Conservation (phyloP, 2,113 vertebrate genomes). For the Mus pahari region DNA sequence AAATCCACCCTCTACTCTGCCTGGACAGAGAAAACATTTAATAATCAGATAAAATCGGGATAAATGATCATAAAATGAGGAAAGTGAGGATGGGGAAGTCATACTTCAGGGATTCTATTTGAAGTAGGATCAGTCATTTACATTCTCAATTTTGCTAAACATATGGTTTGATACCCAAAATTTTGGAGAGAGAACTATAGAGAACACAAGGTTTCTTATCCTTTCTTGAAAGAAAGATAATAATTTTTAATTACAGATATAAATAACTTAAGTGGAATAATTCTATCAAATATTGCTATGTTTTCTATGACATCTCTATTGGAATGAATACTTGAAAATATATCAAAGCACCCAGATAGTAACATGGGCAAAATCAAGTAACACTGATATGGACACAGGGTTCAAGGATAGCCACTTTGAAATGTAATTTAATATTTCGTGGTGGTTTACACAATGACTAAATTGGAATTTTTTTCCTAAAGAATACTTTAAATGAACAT, state of each 20-base stretch:
- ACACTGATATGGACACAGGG: background rate
- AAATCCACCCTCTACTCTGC: background rate
- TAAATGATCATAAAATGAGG: background rate
- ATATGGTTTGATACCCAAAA: background rate
- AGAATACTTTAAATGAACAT: slow-evolving; percentile 21
- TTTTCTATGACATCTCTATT: background rate
- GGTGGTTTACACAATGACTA: background rate
- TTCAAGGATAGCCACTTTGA: background rate
- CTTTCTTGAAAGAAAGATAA: background rate
- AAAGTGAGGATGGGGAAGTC: background rate
- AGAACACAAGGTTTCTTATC: background rate
- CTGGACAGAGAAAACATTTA: background rate
- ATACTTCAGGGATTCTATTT: background rate
- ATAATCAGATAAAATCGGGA: background rate
- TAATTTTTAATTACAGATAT: slow-evolving; percentile 24
- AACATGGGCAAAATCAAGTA: slow-evolving; percentile 20
- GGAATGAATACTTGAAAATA: background rate
- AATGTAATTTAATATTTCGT: background rate
- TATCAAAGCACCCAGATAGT: background rate
- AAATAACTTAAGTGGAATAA: slow-evolving; percentile 7
- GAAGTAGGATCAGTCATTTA: background rate
- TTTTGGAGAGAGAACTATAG: background rate
- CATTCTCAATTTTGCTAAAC: background rate
- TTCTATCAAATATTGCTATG: background rate
- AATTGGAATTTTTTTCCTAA: slow-evolving; percentile 17